Evolutionary conservation across 2,888 invertebrate species (phyloP).

Genomic region (Argyresthia albistria): DNA sequence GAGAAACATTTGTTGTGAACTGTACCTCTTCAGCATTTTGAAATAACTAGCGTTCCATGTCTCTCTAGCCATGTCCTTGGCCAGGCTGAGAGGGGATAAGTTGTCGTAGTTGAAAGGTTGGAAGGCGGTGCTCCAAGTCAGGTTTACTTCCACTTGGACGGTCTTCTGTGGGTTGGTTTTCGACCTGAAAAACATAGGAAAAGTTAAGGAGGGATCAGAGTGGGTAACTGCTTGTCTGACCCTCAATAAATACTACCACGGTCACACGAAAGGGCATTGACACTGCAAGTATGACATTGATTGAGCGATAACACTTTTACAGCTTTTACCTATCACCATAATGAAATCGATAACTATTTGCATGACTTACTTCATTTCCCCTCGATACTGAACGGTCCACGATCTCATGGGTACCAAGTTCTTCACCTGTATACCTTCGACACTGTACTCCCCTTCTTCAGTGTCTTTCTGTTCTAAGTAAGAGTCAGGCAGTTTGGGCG

Average conservation of each 20-base stretch:
- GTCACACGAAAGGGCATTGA: no score
- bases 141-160: slow-evolving; percentile 68
- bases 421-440: slow-evolving; percentile 74
- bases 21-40: slow-evolving; percentile 72
- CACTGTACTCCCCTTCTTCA: slow-evolving; percentile 64
- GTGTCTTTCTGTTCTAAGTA: slow-evolving; percentile 54
- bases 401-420: slow-evolving; percentile 77
- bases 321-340: no score
- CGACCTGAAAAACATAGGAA: slow-evolving; percentile 21
- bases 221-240: no score
- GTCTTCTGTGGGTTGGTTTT: slow-evolving; percentile 31
- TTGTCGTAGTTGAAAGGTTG: slow-evolving; percentile 79
- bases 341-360: no score
- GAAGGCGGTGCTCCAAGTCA: slow-evolving; percentile 74
- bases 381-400: slow-evolving; percentile 77
- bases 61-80: slow-evolving; percentile 77
- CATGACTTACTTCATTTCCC: slow-evolving; percentile 72
- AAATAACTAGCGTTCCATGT: slow-evolving; percentile 79
- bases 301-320: background rate
- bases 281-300: no score
- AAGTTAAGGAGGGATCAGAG: no score
- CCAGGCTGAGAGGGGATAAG: slow-evolving; percentile 73
- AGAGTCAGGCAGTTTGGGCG: slow-evolving; percentile 75
- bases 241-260: no score
- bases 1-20: no score